phyloP scores from a whole-genome alignment of 2,888 invertebrate species.

The Stenodema calcarata region DNA sequence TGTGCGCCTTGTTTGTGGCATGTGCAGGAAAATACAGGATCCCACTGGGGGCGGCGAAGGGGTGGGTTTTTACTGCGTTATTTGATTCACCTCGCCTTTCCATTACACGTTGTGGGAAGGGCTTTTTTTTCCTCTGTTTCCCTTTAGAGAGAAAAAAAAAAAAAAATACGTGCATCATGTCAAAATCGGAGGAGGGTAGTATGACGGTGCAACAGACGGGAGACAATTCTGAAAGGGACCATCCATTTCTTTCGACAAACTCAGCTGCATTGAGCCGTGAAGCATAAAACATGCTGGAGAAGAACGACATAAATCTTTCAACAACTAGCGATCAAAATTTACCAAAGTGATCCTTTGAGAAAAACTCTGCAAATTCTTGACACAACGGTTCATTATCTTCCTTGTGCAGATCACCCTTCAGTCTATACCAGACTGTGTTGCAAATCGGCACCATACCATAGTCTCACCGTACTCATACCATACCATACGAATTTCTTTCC shows the following conservation, averaged over 20 bases:
- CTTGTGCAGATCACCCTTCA: no score
- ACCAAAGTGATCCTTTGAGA: no score
- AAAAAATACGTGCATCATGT: slow-evolving; percentile 27
- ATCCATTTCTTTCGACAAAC: not conserved
- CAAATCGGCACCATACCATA: no score
- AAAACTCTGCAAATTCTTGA: no score
- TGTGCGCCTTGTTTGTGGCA: slow-evolving; percentile 40
- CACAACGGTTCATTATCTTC: no score
- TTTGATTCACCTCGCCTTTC: slow-evolving; percentile 42
- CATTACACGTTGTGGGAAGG: slow-evolving; percentile 5
- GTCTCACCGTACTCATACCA: no score
- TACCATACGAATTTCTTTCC: no score
- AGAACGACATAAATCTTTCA: no score
- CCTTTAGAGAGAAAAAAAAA: not conserved
- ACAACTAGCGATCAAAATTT: no score
- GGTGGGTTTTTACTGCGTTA: slow-evolving; percentile 1
- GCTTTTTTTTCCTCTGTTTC: not conserved
- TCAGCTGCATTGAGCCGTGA: not conserved
- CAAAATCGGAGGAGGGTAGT: slow-evolving; percentile 4
- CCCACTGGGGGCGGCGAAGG: not conserved
- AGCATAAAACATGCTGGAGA: slow-evolving; percentile 7
- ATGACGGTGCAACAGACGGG: not conserved
- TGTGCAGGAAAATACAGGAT: not conserved
- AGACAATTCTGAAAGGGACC: not conserved
- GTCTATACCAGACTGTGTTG: no score